Evolutionary conservation across 2,797 vertebrate species (phyloP).

Genomic region (Myotis findleyi): DNA sequence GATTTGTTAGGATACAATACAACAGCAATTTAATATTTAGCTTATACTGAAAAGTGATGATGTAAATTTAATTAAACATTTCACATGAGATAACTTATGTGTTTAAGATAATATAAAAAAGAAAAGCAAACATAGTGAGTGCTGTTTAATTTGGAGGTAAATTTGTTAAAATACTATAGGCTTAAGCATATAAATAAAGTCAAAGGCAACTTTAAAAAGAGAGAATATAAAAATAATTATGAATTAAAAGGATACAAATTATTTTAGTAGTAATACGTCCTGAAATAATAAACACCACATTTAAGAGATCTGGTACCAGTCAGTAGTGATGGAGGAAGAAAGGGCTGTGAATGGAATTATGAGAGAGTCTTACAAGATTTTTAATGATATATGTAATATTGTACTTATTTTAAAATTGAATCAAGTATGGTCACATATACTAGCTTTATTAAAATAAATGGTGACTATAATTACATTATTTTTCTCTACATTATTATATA

Average conservation of each 20-base stretch:
- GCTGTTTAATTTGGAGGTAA: background rate
- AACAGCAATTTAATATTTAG: background rate
- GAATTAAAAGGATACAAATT: background rate
- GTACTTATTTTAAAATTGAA: background rate
- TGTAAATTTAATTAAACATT: background rate
- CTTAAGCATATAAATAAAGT: background rate
- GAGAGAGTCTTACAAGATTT: background rate
- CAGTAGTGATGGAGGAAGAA: background rate
- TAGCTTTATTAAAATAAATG: background rate
- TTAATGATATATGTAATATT: background rate
- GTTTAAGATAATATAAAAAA: background rate
- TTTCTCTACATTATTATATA: background rate
- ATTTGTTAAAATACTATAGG: background rate
- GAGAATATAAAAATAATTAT: background rate
- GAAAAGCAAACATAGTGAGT: background rate
- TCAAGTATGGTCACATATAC: background rate
- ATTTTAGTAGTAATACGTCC: background rate
- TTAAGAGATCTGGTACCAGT: background rate
- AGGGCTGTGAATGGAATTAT: background rate
- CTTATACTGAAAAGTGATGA: background rate
- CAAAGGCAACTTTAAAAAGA: background rate
- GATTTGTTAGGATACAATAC: background rate
- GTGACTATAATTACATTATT: background rate
- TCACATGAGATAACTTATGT: background rate
- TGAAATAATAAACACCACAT: background rate